phyloP scores from a whole-genome alignment of 2,113 vertebrate genomes.

The Micronycteris hirsuta region DNA sequence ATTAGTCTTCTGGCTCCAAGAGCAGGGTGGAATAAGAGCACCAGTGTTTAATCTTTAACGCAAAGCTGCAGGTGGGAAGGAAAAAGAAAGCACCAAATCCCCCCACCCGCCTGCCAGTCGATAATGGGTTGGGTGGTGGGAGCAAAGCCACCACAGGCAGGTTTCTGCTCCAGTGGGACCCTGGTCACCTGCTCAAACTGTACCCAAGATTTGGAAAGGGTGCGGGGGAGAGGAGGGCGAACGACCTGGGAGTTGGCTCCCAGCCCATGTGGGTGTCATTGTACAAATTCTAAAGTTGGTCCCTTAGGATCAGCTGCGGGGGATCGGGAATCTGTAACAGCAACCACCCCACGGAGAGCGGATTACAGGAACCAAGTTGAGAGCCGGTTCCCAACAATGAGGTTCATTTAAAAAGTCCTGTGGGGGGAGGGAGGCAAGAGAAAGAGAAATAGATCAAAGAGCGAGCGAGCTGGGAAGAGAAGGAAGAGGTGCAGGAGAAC shows the following conservation, averaged over 20 bases:
- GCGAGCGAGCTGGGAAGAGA: not conserved
- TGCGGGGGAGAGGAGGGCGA: not conserved
- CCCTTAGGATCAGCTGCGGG: slow-evolving; percentile 56
- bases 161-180: slow-evolving; percentile 1
- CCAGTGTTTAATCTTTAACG: slow-evolving; percentile 69
- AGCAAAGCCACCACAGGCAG: not conserved
- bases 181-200: slow-evolving; percentile 34
- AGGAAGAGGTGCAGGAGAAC: not conserved
- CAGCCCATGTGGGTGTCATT: slow-evolving; percentile 59
- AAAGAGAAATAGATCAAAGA: slow-evolving; percentile 69
- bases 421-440: not conserved
- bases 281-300: slow-evolving; percentile 63
- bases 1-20: slow-evolving; percentile 59
- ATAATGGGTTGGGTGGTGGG: not conserved
- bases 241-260: not conserved
- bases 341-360: slow-evolving; percentile 59
- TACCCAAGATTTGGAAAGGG: slow-evolving; percentile 37
- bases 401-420: slow-evolving; percentile 71
- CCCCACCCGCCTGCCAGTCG: not conserved
- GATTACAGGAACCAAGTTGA: slow-evolving; percentile 67
- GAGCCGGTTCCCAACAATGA: slow-evolving; percentile 68
- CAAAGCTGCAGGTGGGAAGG: slow-evolving; percentile 59
- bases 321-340: slow-evolving; percentile 45
- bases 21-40: slow-evolving; percentile 51
- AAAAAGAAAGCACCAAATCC: slow-evolving; percentile 12